Conservation (phyloP, 2,888 invertebrate species). For the Lordiphosa andalusiaca region DNA sequence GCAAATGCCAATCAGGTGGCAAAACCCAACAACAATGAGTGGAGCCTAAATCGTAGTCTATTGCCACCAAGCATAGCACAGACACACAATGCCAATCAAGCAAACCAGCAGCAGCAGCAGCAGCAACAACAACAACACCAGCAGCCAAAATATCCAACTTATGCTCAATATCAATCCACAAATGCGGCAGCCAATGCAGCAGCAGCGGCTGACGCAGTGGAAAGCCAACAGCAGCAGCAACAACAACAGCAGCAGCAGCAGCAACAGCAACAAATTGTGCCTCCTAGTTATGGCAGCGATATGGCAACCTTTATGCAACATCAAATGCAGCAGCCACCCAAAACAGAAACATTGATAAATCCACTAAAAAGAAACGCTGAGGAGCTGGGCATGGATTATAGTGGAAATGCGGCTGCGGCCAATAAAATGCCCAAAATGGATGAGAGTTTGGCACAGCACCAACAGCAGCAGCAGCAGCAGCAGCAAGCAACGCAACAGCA, state of each 20-base stretch:
- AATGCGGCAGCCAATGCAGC: constrained; percentile 63
- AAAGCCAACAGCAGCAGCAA: constrained; percentile 23
- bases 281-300: constrained; percentile 63
- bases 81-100: constrained; percentile 18
- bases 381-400: constrained; percentile 69
- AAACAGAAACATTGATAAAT: constrained; percentile 55
- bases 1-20: constrained; percentile 14
- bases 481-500: constrained; percentile 49
- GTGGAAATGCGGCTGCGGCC: constrained; percentile 34
- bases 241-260: constrained; percentile 41
- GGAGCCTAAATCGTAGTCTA: constrained; percentile 56
- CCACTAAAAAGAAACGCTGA: constrained; percentile 70
- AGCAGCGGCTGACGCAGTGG: constrained; percentile 49
- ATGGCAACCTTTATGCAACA: constrained; percentile 77
- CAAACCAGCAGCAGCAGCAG: constrained; percentile 32
- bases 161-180: constrained; percentile 75
- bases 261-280: constrained; percentile 50
- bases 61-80: constrained; percentile 47
- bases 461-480: constrained; percentile 47
- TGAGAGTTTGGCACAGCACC: constrained; percentile 44
- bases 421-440: constrained; percentile 70
- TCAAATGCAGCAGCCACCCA: constrained; percentile 69
- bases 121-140: constrained; percentile 46
- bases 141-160: constrained; percentile 73
- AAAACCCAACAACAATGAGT: constrained; percentile 47